Evolutionary conservation across 2,888 invertebrate species (phyloP), one percentile per base, ranked within the genome.

Genomic region (Disparrhopalites patrizii): DNA sequence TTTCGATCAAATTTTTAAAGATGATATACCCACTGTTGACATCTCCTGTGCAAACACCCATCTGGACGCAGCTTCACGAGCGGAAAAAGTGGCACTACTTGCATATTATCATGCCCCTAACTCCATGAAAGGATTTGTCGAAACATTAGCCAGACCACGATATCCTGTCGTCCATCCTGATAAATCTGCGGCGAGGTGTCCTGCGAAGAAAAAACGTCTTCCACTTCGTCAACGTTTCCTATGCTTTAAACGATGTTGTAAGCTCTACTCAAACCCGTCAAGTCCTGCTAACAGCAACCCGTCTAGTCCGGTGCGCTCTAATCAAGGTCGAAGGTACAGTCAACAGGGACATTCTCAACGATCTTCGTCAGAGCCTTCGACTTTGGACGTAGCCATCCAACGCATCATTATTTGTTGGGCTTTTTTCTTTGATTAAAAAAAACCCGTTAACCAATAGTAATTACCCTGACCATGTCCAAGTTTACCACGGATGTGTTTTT

Each of bases 361-460:
- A 51, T 20, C 20, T 27, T 18, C 23, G 5, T 23, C 61, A 15
- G 43, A 20, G n/a, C 50, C 61, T 31, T 61, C 61, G 27, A 36
- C 51, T 3, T 64, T 64, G 15, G 27, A 57, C 23, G 27, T 33
- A 20, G 56, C 50, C 1, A 20, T 64, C 4, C 28, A 64, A 10
- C 43, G 56, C 8, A 18, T 56, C 7, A 50, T 64, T 20, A 52
- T 65, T 51, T 65, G 57, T 36, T 65, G 65, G 65, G 65, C 65
- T 4, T 65, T 65, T 36, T 65, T 65, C 30, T 65, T 65, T 20
- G 65, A 65, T 27, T 65, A 58, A 36, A 23, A 28, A 8, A 4
- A 52, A 52, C 15, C 36, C 15, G 28, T 28, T 18, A 7, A 3
- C 13, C 13, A 13, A 3, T 18, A 18, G n/a, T 40, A 4, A 15